Conservation (phyloP, 2,888 invertebrate genomes). For the Allacma fusca region DNA sequence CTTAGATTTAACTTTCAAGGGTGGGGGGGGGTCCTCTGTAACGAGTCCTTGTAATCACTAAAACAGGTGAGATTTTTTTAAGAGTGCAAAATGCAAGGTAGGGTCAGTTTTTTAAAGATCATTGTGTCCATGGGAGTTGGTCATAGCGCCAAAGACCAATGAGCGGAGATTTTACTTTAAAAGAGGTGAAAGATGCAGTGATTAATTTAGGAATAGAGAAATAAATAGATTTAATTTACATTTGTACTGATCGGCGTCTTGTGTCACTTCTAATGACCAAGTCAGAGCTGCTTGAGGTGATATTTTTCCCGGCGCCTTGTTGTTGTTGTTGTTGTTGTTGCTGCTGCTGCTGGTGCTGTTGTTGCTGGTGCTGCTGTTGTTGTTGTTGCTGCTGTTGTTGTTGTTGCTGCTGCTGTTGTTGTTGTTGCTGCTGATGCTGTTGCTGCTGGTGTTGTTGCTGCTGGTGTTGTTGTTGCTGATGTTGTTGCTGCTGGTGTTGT, state of each 20-base stretch:
- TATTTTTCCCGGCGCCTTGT: constrained; percentile 42
- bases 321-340: constrained; percentile 37
- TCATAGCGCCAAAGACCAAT: too few species aligned
- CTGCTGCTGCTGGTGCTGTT: not conserved
- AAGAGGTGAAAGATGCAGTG: too few species aligned
- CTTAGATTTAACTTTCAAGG: too few species aligned
- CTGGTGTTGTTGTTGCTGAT: constrained; percentile 33
- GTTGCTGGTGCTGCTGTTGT: constrained; percentile 39
- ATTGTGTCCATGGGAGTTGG: too few species aligned
- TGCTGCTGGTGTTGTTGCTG: constrained; percentile 35
- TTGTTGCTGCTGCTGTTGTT: constrained; percentile 27
- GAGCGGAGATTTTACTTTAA: too few species aligned
- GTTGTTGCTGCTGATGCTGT: constrained; percentile 24
- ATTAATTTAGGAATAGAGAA: not conserved
- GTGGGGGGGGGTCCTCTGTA: too few species aligned
- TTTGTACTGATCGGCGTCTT: constrained; percentile 60
- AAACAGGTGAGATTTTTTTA: too few species aligned
- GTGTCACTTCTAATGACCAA: constrained; percentile 54
- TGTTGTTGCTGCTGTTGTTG: constrained; percentile 29
- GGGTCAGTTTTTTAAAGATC: too few species aligned
- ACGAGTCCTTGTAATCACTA: too few species aligned
- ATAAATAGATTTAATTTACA: constrained; percentile 43
- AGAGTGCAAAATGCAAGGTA: too few species aligned
- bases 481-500: constrained; percentile 22
- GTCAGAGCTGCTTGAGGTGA: constrained; percentile 44